Base-by-base conservation (phyloP, 2,113 vertebrate species). In the Triplophysa rosa region DNA sequence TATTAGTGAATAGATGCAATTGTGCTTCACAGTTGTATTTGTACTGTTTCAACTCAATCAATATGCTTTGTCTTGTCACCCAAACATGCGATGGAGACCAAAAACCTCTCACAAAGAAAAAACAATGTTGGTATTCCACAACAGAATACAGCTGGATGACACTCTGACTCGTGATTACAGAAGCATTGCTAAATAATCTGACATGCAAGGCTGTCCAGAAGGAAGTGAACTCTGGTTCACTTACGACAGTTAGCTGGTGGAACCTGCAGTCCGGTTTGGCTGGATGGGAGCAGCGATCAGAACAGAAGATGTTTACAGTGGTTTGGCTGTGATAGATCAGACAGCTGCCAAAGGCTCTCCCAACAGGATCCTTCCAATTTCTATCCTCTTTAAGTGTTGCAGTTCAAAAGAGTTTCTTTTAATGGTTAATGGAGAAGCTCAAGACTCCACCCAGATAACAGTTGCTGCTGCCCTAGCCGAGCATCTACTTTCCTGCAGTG, bases 251-350 rank as follows among this genome's bases (percentile, higher is more conserved):
- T 83, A 88, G 85, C 87, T 85, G 87, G 86, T 70, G 64, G 78
- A 85, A 87, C 86, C 86, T 88, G 83, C 84, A 85, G 87, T 78
- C 86, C 84, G 84, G 85, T 87, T 87, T 86, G 84, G 85, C 88
- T 89, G 88, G 86, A 87, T 77, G 67, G 67, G 16, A 59, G 33
- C 66, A 79, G 21, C 14, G 17, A 75, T 84, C 65, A 70, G 85
- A 78, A 83, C 81, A 86, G 85, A 87, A 83, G 86, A 91, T 86
- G 85, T 87, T 90, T 86, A 87, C 89, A 84, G 89, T 80, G 90
- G 91, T 91, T 92, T 91, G 88, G 90, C 89, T 80, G 77, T 81
- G 84, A 90, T 64, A 81, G 84, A 86, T 68, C 81, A 84, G 84
- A 88, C 85, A 78, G 74, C 81, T 86, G 87, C 83, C 88, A 63